Percentiles rank a stretch among this genome's conserved stretches.
phyloP scores from a whole-genome alignment of 2,888 invertebrate species.

The Drosophila kokeensis region DNA sequence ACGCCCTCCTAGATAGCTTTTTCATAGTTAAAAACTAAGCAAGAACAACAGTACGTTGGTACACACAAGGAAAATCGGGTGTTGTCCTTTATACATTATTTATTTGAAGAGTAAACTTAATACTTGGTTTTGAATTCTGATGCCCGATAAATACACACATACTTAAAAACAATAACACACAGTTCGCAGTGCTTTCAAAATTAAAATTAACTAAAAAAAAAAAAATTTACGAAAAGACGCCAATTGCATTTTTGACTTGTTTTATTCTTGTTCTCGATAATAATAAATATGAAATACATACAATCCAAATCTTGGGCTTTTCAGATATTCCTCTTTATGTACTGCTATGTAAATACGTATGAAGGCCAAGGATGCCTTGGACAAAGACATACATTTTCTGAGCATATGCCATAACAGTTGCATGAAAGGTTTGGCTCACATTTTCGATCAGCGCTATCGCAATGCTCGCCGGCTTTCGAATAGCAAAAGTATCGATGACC shows the following conservation, averaged over 20 bases:
- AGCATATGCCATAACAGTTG: not conserved
- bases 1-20: conserved; percentile 50
- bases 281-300: conserved; percentile 55
- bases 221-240: conserved; percentile 8
- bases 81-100: conserved; percentile 56
- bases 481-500: conserved; percentile 8
- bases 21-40: conserved; percentile 21
- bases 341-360: not conserved
- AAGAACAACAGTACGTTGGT: conserved; percentile 16
- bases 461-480: not conserved
- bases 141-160: conserved; percentile 25
- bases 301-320: conserved; percentile 3
- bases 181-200: conserved; percentile 51
- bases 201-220: conserved; percentile 21
- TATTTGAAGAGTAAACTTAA: conserved; percentile 52
- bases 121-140: conserved; percentile 8
- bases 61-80: conserved; percentile 27
- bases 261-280: conserved; percentile 53
- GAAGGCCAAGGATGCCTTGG: not conserved
- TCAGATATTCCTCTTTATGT: not conserved
- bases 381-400: not conserved
- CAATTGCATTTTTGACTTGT: conserved; percentile 45
- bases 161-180: conserved; percentile 21
- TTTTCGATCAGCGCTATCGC: not conserved
- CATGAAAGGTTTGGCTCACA: not conserved